phyloP scores from a whole-genome alignment of 2,888 invertebrate genomes.

The Achlya flavicornis region DNA sequence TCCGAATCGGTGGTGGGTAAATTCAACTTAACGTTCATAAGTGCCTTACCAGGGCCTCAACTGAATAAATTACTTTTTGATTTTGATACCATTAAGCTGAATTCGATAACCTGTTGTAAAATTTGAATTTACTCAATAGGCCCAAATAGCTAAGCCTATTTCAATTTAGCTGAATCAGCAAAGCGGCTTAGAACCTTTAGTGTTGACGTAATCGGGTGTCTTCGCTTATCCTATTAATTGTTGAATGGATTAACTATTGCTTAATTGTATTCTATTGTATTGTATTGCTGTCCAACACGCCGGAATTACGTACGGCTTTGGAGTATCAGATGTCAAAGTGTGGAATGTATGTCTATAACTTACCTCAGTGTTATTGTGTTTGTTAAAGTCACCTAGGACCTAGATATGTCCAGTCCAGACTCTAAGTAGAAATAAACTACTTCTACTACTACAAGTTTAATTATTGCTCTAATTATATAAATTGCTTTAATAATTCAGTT shows the following conservation, averaged over 20 bases:
- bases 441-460: not conserved
- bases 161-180: not conserved
- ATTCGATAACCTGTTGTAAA: not conserved
- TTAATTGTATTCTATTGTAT: not conserved
- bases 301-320: not conserved
- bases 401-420: too few relatives aligned
- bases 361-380: too few relatives aligned
- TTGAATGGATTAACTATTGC: conserved; percentile 13
- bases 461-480: not conserved
- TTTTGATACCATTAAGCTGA: too few relatives aligned
- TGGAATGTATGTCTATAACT: too few relatives aligned
- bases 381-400: too few relatives aligned
- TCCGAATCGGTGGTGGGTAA: too few relatives aligned
- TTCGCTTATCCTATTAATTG: conserved; percentile 10
- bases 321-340: not conserved
- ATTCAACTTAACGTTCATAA: too few relatives aligned
- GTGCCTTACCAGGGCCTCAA: too few relatives aligned
- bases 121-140: not conserved
- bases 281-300: not conserved
- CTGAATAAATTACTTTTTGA: too few relatives aligned
- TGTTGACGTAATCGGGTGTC: conserved; percentile 13
- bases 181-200: conserved; percentile 5
- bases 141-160: not conserved
- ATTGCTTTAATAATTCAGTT: not conserved
- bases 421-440: too few relatives aligned